Conservation (phyloP, 1,140 invertebrate species). For the Drosophila mayri region DNA sequence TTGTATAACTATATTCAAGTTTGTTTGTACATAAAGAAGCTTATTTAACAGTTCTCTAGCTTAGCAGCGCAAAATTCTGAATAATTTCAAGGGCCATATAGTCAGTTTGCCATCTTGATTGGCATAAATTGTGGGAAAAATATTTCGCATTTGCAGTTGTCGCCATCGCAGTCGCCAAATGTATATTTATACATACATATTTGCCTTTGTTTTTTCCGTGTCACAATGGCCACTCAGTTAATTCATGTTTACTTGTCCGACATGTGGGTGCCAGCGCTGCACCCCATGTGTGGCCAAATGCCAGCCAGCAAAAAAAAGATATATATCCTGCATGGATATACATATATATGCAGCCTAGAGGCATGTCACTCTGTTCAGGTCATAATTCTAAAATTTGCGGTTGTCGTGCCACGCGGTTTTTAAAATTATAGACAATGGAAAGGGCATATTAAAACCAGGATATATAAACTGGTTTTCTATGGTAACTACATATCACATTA, state of each 20-base stretch:
- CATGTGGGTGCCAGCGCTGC: constrained; percentile 22
- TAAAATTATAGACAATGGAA: constrained; percentile 55
- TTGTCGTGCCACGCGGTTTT: constrained; percentile 50
- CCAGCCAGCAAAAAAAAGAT: constrained; percentile 20
- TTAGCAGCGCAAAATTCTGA: not conserved
- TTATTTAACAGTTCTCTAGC: not conserved
- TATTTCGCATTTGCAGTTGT: constrained; percentile 22
- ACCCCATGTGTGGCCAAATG: constrained; percentile 27
- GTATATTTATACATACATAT: constrained; percentile 16
- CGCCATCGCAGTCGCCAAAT: not conserved
- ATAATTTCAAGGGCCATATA: not conserved
- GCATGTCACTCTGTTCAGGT: constrained; percentile 60
- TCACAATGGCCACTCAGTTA: constrained; percentile 34
- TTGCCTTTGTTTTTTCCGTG: constrained; percentile 18
- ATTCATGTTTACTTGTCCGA: constrained; percentile 45
- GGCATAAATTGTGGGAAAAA: constrained; percentile 46
- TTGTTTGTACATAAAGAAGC: not conserved
- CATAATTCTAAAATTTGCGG: constrained; percentile 77
- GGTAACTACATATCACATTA: constrained; percentile 2
- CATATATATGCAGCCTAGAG: constrained; percentile 28
- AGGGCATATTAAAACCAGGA: not conserved
- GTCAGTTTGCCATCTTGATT: constrained; percentile 32
- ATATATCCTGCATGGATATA: not conserved
- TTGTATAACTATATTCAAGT: not conserved
- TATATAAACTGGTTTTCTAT: not conserved